Conservation (phyloP, 2,888 invertebrate genomes). For the Andrena praecox region DNA sequence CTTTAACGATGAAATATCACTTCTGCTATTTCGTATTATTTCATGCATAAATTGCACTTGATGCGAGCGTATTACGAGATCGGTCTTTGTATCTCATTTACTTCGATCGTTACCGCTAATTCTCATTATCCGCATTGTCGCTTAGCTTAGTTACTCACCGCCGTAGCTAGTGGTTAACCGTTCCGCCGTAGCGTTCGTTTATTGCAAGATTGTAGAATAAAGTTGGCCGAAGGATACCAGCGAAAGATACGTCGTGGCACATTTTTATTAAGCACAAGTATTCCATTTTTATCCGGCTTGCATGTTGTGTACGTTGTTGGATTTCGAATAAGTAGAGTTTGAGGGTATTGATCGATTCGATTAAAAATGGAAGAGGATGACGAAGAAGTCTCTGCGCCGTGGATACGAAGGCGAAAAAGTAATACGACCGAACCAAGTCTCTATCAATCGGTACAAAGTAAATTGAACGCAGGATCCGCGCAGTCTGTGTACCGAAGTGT, state of each 20-base stretch:
- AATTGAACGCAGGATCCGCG: conserved; percentile 70
- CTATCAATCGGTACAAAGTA: conserved; percentile 71
- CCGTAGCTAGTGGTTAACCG: not conserved
- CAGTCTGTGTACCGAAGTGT: conserved; percentile 77
- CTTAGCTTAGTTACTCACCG: too few species aligned
- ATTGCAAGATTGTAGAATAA: not conserved
- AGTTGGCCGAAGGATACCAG: not conserved
- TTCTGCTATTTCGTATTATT: conserved; percentile 2
- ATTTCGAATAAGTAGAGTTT: conserved; percentile 52
- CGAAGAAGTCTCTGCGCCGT: conserved; percentile 62
- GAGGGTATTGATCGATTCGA: conserved; percentile 49
- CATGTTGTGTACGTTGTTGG: conserved; percentile 49
- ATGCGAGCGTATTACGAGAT: not conserved
- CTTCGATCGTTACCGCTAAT: not conserved
- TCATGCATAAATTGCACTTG: conserved; percentile 1
- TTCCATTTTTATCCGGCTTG: conserved; percentile 42
- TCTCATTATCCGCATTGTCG: too few species aligned
- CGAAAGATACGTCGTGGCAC: not conserved
- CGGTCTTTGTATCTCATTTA: not conserved
- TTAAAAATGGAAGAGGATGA: conserved; percentile 77
- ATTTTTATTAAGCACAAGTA: not conserved
- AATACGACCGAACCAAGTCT: conserved; percentile 66
- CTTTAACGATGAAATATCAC: not conserved
- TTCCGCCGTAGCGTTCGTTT: not conserved
- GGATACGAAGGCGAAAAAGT: conserved; percentile 49